A percentile compares a stretch with the other conserved stretches of the same genome.
These are phyloP conservation scores for Leucozona laternaria DNA, from an alignment of 2,888 invertebrate genomes.

Conservation along the genomic window DNA sequence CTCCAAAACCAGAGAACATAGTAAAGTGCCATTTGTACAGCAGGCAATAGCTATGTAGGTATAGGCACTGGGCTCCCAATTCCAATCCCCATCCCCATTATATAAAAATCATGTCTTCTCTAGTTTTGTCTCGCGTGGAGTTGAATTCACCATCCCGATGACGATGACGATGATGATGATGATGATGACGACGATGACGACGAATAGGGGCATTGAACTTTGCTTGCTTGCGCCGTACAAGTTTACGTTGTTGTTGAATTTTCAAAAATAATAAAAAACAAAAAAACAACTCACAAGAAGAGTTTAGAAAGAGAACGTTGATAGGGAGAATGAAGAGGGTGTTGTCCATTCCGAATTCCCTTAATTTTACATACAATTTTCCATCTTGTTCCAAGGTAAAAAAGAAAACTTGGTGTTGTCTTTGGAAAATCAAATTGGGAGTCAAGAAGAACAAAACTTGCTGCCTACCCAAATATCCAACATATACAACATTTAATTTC, in stretches of 20 bases:
- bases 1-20: slow-evolving; percentile 44
- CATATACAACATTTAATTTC: slow-evolving; percentile 39
- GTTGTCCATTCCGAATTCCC: slow-evolving; percentile 30
- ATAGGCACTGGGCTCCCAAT: slow-evolving; percentile 26
- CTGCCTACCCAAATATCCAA: neutral
- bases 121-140: slow-evolving; percentile 67
- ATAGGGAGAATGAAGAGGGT: neutral
- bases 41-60: neutral
- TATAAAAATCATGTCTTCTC: slow-evolving; percentile 32
- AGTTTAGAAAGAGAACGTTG: slow-evolving; percentile 7
- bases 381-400: slow-evolving; percentile 35
- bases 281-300: slow-evolving; percentile 1
- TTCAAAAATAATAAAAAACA: neutral
- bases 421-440: neutral
- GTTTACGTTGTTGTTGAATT: slow-evolving; percentile 18
- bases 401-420: neutral
- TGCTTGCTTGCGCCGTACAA: slow-evolving; percentile 33
- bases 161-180: slow-evolving; percentile 10
- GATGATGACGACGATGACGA: slow-evolving; percentile 15
- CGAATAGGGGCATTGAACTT: slow-evolving; percentile 24
- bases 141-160: slow-evolving; percentile 50
- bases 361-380: slow-evolving; percentile 55
- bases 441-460: slow-evolving; percentile 7
- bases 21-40: slow-evolving; percentile 62
- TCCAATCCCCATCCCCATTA: slow-evolving; percentile 32